Base-by-base conservation (phyloP, 2,888 invertebrate species). In the Aleiodes testaceus region DNA sequence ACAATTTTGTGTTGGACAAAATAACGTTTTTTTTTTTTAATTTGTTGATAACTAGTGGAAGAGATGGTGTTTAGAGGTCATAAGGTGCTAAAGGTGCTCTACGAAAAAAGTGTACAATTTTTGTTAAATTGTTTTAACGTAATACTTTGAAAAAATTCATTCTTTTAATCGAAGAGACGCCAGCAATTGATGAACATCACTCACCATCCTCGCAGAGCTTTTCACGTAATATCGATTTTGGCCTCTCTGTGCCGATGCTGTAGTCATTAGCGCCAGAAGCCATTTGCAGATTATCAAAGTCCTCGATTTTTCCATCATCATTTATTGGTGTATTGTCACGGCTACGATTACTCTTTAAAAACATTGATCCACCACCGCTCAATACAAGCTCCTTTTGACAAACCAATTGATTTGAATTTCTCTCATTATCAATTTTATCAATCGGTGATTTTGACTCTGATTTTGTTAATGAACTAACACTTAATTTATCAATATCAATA, bases 341-440 rank as follows among this genome's bases (percentile, higher is more conserved):
- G 69, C 85, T 87, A 44, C 83, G 78, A 72, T 86, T 87, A 72
- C 85, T 86, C 81, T 92, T 92, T 6, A 92, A 86, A 79, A 92
- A 92, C 89, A 92, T 91, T 3, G 90, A 88, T 1, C 92, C 92
- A n/a, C 90, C 91, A 1, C 91, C 91, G 64, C 83, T 87, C 0
- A 88, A 78, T 0, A 85, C 86, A 9, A 88, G 79, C 61, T 87
- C 88, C 73, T 82, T 86, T 18, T 88, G 84, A 61, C 87, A 88
- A 42, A 88, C 82, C 53, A 88, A 85, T 50, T 86, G 83, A 66
- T 85, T 84, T 11, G 88, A 87, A 78, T 88, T 88, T 75, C 86
- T 88, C 61, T 88, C 88, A 52, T 87, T 87, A 50, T 87, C 83
- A 70, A 88, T 80, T 72, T 77, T 80, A 2, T 82, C 81, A 18